Conservation (phyloP, 2,113 vertebrate species). For the Harpagus bidentatus region DNA sequence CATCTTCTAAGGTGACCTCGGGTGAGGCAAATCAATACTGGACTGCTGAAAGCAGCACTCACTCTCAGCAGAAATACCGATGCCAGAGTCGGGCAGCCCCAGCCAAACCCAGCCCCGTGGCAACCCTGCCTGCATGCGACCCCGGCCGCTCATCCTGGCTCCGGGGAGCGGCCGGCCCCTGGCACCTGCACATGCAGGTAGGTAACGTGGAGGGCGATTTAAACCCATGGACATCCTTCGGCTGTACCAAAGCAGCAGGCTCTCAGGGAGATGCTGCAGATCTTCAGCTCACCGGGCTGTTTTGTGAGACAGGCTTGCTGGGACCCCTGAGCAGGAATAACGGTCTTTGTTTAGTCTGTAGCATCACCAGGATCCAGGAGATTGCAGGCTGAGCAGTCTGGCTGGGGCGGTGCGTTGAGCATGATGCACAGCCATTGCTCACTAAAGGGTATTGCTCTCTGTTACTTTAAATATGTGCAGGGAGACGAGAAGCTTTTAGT, state of each 20-base stretch:
- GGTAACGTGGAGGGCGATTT: background rate
- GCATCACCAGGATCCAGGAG: background rate
- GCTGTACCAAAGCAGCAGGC: background rate
- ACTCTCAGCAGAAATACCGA: background rate
- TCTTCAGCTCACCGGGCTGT: background rate
- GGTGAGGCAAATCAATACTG: slow-evolving; percentile 31
- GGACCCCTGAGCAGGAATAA: background rate
- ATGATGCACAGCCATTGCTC: rapidly evolving
- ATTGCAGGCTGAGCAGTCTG: background rate
- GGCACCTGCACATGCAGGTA: background rate
- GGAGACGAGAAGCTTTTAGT: background rate
- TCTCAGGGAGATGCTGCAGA: background rate
- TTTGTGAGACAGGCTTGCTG: background rate
- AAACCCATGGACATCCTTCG: background rate
- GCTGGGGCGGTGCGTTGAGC: rapidly evolving
- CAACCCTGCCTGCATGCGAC: background rate
- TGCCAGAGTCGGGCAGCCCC: background rate
- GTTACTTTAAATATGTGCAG: background rate
- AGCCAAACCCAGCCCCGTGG: background rate
- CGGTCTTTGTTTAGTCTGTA: background rate
- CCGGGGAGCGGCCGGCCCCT: rapidly evolving
- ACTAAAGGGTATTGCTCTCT: background rate
- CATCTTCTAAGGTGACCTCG: slow-evolving; percentile 41
- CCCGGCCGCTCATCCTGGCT: rapidly evolving
- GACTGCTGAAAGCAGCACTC: slow-evolving; percentile 20